These are phyloP conservation scores for Picus viridis DNA, from an alignment of 2,797 vertebrate genomes.

Conservation along the genomic window DNA sequence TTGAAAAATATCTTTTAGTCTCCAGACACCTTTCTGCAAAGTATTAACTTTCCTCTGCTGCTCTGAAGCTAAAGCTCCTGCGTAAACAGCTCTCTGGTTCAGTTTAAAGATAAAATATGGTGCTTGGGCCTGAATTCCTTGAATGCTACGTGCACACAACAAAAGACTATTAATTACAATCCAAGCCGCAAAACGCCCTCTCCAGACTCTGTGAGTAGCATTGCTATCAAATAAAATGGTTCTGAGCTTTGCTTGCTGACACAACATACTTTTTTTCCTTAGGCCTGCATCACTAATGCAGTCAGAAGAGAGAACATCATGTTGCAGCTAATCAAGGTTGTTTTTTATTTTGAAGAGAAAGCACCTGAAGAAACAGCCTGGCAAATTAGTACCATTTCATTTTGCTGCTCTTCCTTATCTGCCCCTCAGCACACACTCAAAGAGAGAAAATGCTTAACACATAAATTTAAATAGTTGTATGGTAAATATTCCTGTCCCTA, in stretches of 20 bases:
- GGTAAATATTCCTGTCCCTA: not conserved
- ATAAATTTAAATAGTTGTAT: not conserved
- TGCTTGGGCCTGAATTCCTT: constrained; percentile 21
- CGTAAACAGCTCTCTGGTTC: constrained; percentile 38
- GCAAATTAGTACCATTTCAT: not conserved
- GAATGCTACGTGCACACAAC: not conserved
- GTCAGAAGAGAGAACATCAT: not conserved
- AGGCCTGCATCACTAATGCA: not conserved
- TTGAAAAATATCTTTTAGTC: constrained; percentile 57
- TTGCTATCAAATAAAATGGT: not conserved
- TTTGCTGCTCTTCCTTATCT: not conserved
- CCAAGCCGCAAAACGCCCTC: not conserved
- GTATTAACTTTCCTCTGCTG: constrained; percentile 44
- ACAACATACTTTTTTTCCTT: not conserved
- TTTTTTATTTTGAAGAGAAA: not conserved
- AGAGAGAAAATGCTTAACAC: not conserved
- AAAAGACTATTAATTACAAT: constrained; percentile 16
- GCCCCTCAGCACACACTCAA: not conserved
- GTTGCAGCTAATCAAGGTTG: not conserved
- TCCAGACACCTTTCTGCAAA: constrained; percentile 50
- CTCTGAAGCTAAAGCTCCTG: constrained; percentile 25
- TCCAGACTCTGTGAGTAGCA: not conserved
- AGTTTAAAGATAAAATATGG: constrained; percentile 35
- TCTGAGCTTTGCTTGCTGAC: not conserved
- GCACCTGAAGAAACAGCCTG: not conserved